Percentiles rank a stretch among this genome's conserved stretches.
These are phyloP conservation scores for Paralichthys olivaceus DNA, from an alignment of 2,113 vertebrate genomes.

Conservation along the genomic window DNA sequence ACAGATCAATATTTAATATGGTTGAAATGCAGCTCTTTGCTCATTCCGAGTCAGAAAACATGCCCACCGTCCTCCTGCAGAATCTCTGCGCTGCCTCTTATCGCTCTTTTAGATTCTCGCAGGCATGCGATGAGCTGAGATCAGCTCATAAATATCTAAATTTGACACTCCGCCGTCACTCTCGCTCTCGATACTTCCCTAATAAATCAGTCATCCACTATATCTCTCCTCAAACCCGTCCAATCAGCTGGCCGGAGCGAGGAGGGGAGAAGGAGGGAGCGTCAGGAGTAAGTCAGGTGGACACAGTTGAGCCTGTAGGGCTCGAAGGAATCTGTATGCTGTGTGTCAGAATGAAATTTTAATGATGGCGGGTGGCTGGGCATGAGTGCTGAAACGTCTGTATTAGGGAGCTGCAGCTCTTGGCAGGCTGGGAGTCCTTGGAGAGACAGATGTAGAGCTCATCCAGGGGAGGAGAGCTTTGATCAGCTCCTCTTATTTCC, in stretches of 20 bases:
- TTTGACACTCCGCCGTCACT: conserved; percentile 3
- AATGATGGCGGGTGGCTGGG: conserved; percentile 69
- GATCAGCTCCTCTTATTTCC: conserved; percentile 77
- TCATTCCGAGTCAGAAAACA: neutral
- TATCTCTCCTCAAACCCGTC: conserved; percentile 21
- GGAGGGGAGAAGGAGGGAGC: conserved; percentile 1
- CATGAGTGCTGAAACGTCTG: conserved; percentile 68
- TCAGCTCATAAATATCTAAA: conserved; percentile 44
- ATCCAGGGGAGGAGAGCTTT: conserved; percentile 76
- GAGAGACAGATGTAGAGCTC: conserved; percentile 72
- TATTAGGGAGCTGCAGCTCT: conserved; percentile 60
- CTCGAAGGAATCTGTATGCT: conserved; percentile 49
- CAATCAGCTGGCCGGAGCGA: conserved; percentile 26
- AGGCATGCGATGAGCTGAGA: conserved; percentile 1
- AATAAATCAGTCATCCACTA: conserved; percentile 52
- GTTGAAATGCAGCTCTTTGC: neutral
- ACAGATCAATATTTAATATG: neutral
- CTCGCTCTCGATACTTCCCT: conserved; percentile 15
- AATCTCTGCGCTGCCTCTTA: neutral
- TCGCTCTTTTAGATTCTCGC: conserved; percentile 1
- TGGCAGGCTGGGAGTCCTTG: conserved; percentile 70
- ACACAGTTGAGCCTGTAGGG: conserved; percentile 46
- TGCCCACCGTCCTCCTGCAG: neutral
- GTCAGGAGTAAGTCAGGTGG: conserved; percentile 41
- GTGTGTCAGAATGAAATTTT: conserved; percentile 70